Evolutionary conservation across 2,797 vertebrate species (phyloP).

Genomic region (Pangasius larnaudii): DNA sequence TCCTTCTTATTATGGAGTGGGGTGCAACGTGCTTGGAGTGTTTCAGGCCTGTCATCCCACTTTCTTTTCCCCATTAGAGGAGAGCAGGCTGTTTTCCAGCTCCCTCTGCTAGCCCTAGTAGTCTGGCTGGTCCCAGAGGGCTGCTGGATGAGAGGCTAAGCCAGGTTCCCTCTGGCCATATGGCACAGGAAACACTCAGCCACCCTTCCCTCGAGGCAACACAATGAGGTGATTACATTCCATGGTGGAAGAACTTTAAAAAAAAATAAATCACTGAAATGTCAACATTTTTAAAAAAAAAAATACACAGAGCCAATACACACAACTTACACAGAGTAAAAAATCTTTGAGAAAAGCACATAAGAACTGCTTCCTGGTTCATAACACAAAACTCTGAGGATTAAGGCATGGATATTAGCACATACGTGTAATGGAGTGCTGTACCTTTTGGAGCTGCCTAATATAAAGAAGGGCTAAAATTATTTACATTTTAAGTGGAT

Average conservation of each 20-base stretch:
- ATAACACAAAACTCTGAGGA: conserved; percentile 32
- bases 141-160: conserved; percentile 65
- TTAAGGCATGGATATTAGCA: not conserved
- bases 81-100: conserved; percentile 54
- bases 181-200: conserved; percentile 66
- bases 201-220: conserved; percentile 57
- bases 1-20: conserved; percentile 41
- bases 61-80: conserved; percentile 58
- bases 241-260: conserved; percentile 54
- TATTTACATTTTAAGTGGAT: not conserved
- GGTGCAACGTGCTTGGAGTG: conserved; percentile 37
- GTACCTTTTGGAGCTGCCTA: not conserved
- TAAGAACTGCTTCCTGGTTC: not conserved
- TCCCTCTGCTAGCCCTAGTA: conserved; percentile 64
- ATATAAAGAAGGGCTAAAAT: not conserved
- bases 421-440: not conserved
- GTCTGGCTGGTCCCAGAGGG: conserved; percentile 66
- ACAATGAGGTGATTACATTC: conserved; percentile 70
- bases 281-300: conserved; percentile 21
- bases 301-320: conserved; percentile 10
- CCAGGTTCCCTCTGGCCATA: conserved; percentile 61
- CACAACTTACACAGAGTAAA: not conserved
- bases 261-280: conserved; percentile 24
- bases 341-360: not conserved
- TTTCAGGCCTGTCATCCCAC: conserved; percentile 55